These are phyloP conservation scores for Thereva unica DNA, from an alignment of 2,888 invertebrate species.

Conservation along the genomic window DNA sequence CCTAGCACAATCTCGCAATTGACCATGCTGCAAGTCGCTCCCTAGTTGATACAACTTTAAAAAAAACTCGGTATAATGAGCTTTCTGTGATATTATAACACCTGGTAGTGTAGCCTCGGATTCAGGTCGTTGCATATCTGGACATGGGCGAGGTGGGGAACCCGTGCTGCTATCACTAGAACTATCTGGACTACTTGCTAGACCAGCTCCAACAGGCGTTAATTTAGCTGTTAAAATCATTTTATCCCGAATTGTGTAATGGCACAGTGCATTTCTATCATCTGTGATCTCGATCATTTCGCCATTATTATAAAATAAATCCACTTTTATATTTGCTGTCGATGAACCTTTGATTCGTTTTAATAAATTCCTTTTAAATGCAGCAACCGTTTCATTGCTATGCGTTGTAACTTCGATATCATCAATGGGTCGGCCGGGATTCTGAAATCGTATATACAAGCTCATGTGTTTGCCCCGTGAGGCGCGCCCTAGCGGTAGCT, in stretches of 20 bases:
- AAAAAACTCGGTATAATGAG: slow-evolving; percentile 78
- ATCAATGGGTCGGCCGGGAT: slow-evolving; percentile 84
- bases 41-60: slow-evolving; percentile 88
- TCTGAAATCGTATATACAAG: slow-evolving; percentile 83
- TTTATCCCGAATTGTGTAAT: slow-evolving; percentile 85
- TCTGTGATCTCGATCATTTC: slow-evolving; percentile 85
- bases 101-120: slow-evolving; percentile 90
- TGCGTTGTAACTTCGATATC: slow-evolving; percentile 92
- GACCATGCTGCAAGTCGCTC: slow-evolving; percentile 76
- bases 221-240: slow-evolving; percentile 82
- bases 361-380: slow-evolving; percentile 78
- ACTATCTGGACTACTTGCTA: slow-evolving; percentile 85
- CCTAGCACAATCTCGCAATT: slow-evolving; percentile 74
- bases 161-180: slow-evolving; percentile 94
- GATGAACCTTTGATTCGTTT: slow-evolving; percentile 61
- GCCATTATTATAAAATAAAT: slow-evolving; percentile 82
- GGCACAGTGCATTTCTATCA: slow-evolving; percentile 83
- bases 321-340: slow-evolving; percentile 79
- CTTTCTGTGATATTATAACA: slow-evolving; percentile 85
- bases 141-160: slow-evolving; percentile 83
- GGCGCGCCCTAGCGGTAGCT: slow-evolving; percentile 83
- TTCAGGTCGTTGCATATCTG: slow-evolving; percentile 75
- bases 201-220: slow-evolving; percentile 70
- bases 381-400: slow-evolving; percentile 89
- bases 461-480: slow-evolving; percentile 88